phyloP scores from a whole-genome alignment of 2,113 vertebrate genomes.

The Anarrhichthys ocellatus region DNA sequence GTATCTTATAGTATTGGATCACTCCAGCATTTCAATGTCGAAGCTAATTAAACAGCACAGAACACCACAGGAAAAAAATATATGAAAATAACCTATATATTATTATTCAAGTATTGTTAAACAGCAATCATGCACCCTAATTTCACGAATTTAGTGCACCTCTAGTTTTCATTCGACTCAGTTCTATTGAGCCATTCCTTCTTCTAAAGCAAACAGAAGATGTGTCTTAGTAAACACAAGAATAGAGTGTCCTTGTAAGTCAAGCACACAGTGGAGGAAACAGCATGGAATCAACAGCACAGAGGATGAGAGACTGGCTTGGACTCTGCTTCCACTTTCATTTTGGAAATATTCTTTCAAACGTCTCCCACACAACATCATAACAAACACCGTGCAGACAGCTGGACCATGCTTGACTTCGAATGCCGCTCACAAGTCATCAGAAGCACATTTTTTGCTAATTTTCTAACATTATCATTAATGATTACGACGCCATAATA shows the following conservation, averaged over 20 bases:
- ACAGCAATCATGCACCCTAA: not conserved
- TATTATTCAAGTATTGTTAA: not conserved
- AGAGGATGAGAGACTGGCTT: conserved; percentile 8
- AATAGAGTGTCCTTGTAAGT: conserved; percentile 21
- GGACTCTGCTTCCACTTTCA: conserved; percentile 33
- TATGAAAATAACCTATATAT: not conserved
- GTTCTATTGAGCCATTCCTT: not conserved
- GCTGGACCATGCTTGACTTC: not conserved
- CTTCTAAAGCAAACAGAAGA: not conserved
- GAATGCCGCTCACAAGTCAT: conserved; percentile 7
- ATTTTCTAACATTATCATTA: conserved; percentile 16
- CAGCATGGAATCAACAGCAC: conserved; percentile 25
- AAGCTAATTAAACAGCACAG: too few relatives aligned
- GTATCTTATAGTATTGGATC: not conserved
- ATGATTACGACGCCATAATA: conserved; percentile 4
- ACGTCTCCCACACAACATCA: not conserved
- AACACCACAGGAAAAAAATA: not conserved
- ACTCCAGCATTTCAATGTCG: too few relatives aligned
- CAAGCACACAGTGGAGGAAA: conserved; percentile 6
- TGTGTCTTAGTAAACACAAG: not conserved
- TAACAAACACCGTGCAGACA: not conserved
- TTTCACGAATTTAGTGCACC: not conserved
- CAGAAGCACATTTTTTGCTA: not conserved
- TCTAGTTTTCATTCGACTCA: not conserved
- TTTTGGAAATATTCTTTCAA: conserved; percentile 32